Percentiles rank a stretch among this genome's conserved stretches.
These are phyloP conservation scores for Embidobia sp. DNA, from an alignment of 2,888 invertebrate genomes.

Conservation along the genomic window DNA sequence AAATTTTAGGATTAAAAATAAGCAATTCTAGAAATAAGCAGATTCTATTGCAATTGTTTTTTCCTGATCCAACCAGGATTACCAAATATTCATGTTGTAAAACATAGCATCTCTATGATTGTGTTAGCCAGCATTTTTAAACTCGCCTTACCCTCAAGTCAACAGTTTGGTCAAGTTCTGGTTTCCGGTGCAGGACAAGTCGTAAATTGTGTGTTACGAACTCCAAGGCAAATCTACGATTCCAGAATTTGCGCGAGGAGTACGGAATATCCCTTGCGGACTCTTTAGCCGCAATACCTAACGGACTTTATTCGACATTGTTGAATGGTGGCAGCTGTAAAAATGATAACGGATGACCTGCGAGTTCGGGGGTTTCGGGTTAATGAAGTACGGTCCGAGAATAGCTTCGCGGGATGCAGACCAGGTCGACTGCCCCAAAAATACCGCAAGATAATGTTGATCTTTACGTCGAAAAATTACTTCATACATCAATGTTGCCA, in stretches of 20 bases:
- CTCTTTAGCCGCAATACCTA: constrained; percentile 77
- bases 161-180: too few species aligned
- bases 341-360: constrained; percentile 81
- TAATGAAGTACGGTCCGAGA: constrained; percentile 81
- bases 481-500: too few species aligned
- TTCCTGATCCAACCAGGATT: too few species aligned
- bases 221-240: constrained; percentile 41
- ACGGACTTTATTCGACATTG: constrained; percentile 82
- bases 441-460: constrained; percentile 66
- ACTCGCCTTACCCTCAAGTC: not conserved
- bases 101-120: too few species aligned
- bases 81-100: too few species aligned
- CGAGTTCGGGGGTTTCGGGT: constrained; percentile 77
- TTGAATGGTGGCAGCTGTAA: constrained; percentile 82
- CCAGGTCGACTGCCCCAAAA: constrained; percentile 67
- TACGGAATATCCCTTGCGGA: constrained; percentile 71
- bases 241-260: constrained; percentile 67
- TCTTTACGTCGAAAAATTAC: constrained; percentile 51
- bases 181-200: constrained; percentile 7
- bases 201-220: constrained; percentile 49
- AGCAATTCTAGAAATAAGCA: too few species aligned
- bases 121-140: not conserved
- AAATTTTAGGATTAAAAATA: too few species aligned
- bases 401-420: constrained; percentile 70
- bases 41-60: too few species aligned